Base-by-base conservation (phyloP, 2,113 vertebrate species). In the Triplophysa rosa region DNA sequence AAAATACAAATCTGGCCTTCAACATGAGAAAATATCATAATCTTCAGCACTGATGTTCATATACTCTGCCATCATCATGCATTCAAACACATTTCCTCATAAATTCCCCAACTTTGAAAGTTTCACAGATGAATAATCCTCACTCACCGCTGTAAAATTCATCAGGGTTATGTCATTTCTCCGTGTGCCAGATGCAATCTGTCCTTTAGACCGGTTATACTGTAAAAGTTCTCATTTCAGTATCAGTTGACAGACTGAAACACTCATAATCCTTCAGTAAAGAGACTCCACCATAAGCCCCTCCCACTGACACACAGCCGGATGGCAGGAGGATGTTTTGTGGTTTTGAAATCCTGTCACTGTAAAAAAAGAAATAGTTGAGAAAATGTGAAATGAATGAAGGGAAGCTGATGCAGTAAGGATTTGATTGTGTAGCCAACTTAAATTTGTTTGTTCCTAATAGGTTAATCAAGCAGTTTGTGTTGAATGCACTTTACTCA, bases 281-380 rank as follows among this genome's bases (percentile, higher is more conserved):
- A 73, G 17, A 59, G 54, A 21, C 19, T n/a, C n/a, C 16, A 17
- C n/a, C 29, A 8, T 10, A 21, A 61, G 58, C 68, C 26, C 58
- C 79, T 56, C 82, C 82, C 62, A 19, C 59, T 24, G 23, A 45
- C 65, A 42, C 13, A 74, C 42, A 13, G 21, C 24, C 10, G 24
- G 67, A 14, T 54, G 2, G 21, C 24, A 67, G 67, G 40, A 40
- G 71, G 79, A 80, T 74, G 58, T 61, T 23, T 17, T 62, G 47
- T 58, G 52, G 14, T 37, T 37, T 21, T 45, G 64, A 16, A 59
- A 63, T 67, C 54, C 3, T 40, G n/a, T 37, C 42, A 12, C 42
- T 45, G 11, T 45, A 2, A 45, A 45, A 45, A 9, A 45, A 42
- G 10, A 2, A 5, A 45, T 3, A 12, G 9, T 12, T 9, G 42